These are phyloP conservation scores for Sinocyclocheilus grahami DNA, from an alignment of 2,113 vertebrate genomes.

Conservation along the genomic window DNA sequence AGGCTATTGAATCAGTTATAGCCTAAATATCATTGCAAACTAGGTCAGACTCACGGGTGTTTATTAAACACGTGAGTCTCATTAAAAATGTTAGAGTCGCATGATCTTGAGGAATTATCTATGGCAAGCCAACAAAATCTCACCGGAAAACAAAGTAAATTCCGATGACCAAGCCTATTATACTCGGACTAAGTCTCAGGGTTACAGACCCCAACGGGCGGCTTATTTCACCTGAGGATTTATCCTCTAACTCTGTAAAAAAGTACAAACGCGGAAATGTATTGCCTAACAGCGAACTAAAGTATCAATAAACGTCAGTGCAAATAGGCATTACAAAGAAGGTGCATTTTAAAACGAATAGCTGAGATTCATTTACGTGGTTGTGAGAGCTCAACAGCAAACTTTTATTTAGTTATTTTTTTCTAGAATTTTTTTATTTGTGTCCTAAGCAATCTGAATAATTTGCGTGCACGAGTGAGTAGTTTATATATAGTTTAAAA, in stretches of 20 bases:
- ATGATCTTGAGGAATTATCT: background rate
- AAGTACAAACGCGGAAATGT: background rate
- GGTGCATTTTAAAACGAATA: background rate
- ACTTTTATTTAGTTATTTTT: no score
- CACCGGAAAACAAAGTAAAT: conserved; percentile 14
- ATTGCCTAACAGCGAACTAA: background rate
- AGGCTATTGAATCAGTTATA: background rate
- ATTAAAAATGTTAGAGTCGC: conserved; percentile 1
- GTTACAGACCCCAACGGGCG: background rate
- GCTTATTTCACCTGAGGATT: background rate
- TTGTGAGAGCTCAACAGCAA: background rate
- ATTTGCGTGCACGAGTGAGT: background rate
- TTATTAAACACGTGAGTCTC: conserved; percentile 34
- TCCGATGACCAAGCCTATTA: conserved; percentile 3
- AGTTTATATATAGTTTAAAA: background rate
- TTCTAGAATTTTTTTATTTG: no score
- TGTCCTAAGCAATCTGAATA: background rate
- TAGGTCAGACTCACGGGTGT: background rate
- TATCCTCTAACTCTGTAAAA: background rate
- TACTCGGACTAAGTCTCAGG: background rate
- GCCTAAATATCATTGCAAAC: background rate
- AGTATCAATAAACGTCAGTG: background rate
- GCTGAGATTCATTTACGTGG: background rate
- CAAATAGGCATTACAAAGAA: background rate
- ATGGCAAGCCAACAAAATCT: background rate